phyloP scores from a whole-genome alignment of 2,797 vertebrate species.

The Diglossa cyanea region DNA sequence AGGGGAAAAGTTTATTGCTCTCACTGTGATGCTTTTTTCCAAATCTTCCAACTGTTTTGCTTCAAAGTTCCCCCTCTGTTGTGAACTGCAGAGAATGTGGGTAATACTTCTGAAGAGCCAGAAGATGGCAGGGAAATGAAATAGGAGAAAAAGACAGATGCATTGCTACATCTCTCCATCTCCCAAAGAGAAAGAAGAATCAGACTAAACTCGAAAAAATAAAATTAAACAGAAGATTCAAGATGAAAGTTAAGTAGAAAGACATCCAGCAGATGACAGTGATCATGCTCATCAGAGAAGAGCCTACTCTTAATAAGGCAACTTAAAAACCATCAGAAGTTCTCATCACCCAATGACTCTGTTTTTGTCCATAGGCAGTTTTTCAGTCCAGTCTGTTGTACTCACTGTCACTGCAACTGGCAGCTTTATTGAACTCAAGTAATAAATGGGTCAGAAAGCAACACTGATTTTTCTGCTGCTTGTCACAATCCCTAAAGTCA shows the following conservation, averaged over 20 bases:
- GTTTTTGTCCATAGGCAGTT: background rate
- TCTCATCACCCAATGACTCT: background rate
- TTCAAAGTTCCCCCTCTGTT: background rate
- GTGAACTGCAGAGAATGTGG: background rate
- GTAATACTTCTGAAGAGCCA: background rate
- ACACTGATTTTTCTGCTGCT: background rate
- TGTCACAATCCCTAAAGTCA: background rate
- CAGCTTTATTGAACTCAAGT: background rate
- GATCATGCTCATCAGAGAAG: background rate
- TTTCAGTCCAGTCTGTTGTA: background rate
- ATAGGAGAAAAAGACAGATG: background rate
- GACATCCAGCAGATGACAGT: background rate
- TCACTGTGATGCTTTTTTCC: constrained; percentile 5
- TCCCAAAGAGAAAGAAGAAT: background rate
- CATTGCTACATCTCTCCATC: background rate
- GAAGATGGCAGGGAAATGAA: background rate
- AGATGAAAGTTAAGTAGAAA: background rate
- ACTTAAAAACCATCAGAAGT: background rate
- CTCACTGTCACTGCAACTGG: background rate
- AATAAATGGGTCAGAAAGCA: background rate
- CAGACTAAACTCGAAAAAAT: background rate
- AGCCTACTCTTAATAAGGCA: background rate
- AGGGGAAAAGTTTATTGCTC: constrained; percentile 19
- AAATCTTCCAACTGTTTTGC: background rate
- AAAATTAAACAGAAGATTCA: background rate